A percentile compares a stretch with the other conserved stretches of the same genome.
Evolutionary conservation across 2,797 vertebrate genomes (phyloP).

Genomic region (Podargus strigoides): DNA sequence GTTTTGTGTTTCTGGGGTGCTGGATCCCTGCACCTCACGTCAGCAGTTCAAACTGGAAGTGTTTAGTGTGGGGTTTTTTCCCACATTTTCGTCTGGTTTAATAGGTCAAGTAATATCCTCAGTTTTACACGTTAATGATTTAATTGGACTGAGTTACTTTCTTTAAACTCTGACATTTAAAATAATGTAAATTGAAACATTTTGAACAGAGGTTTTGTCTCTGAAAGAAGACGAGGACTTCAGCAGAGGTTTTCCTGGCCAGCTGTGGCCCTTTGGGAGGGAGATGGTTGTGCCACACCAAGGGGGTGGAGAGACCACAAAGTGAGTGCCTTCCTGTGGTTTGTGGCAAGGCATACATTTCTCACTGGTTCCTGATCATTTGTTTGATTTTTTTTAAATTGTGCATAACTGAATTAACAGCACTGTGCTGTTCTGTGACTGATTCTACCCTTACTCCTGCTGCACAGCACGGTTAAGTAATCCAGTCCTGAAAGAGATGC

Average conservation of each 20-base stretch:
- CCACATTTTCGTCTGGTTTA: neutral
- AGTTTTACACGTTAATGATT: neutral
- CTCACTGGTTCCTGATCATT: neutral
- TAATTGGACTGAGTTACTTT: neutral
- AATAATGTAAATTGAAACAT: neutral
- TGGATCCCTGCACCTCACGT: neutral
- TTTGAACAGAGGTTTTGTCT: neutral
- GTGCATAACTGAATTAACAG: neutral
- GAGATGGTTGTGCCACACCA: neutral
- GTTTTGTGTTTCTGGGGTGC: neutral
- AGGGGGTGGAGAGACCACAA: neutral
- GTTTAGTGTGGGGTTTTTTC: neutral
- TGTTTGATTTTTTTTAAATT: too few relatives aligned
- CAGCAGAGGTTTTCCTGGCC: neutral
- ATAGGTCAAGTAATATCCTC: neutral
- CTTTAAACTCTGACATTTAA: neutral
- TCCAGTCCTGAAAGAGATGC: neutral
- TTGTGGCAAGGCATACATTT: neutral
- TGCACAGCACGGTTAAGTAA: neutral
- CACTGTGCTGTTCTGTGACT: accelerated
- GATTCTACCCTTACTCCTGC: neutral
- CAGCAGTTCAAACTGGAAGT: neutral
- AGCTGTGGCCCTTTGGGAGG: neutral
- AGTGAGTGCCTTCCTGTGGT: neutral
- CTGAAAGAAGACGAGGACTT: neutral